Evolutionary conservation across 2,113 vertebrate species (phyloP), one percentile per base, ranked within the genome.

Genomic region (Saimiri boliviensis): DNA sequence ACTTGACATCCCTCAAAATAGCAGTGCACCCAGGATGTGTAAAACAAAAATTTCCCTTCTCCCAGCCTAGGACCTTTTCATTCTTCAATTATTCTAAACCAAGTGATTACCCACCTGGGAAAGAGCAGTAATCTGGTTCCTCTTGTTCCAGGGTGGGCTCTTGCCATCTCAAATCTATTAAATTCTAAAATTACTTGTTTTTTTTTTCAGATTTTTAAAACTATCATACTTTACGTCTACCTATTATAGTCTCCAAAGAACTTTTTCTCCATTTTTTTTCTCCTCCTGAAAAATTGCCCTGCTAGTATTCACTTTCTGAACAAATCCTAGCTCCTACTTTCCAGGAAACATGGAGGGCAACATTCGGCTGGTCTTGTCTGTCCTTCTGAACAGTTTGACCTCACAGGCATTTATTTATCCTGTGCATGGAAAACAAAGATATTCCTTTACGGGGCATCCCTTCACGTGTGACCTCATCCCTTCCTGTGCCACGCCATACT

Each of bases 141-240:
- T 63, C 84, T 85, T 85, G 32, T 82, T 85, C 27, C 80, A 83
- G 0, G 49, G 27, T 70, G 40, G 14, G 30, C 68, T 87, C 79
- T 86, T 79, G 32, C 68, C 66, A 25, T 32, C 70, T 95, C 58
- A 83, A 54, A 86, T 83, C n/a, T 95, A 90, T 88, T 94, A 91
- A 73, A 86, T 84, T 30, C 74, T 81, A 93, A 74, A 83, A 73
- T 40, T 89, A 42, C 47, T 63, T 73, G 23, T 82, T 83, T 92
- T 42, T 68, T 20, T 20, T 60, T 70, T 9, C 52, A 52, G 52
- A 52, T 52, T 52, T 52, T 52, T 52, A 17, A 52, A 52, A 52
- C 52, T 17, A 52, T 52, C 52, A 52, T 52, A 52, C 16, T 52
- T 52, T 52, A 52, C 87, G 40, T 94, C 40, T 81, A 66, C 10